Conservation (phyloP, 2,113 vertebrate species). For the Macrotus californicus region DNA sequence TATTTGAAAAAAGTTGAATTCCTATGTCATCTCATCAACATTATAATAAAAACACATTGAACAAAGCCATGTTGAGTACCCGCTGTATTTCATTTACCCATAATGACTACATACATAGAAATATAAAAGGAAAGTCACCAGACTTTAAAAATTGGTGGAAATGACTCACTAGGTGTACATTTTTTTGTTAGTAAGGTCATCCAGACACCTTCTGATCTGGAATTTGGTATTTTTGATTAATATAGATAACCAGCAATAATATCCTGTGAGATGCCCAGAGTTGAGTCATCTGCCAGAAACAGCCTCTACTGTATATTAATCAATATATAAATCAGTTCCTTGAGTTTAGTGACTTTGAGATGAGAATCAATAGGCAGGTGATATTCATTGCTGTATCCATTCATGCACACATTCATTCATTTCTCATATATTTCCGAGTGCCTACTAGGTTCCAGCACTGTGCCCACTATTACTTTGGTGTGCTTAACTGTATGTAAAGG, state of each 20-base stretch:
- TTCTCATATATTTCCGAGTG: background rate
- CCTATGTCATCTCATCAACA: background rate
- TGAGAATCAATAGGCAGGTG: background rate
- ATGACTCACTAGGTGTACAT: background rate
- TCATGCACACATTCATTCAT: background rate
- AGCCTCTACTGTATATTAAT: background rate
- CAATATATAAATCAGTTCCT: background rate
- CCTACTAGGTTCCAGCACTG: background rate
- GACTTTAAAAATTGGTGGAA: background rate
- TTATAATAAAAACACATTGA: background rate
- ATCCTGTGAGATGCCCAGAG: background rate
- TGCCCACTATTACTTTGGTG: background rate
- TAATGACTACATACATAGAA: background rate
- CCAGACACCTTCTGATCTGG: background rate
- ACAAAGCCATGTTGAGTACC: background rate
- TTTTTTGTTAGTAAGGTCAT: background rate
- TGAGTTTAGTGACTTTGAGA: background rate
- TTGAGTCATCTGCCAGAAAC: background rate
- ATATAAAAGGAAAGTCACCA: background rate
- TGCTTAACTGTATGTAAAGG: background rate
- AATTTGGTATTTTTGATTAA: background rate
- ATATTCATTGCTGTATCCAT: fast-evolving
- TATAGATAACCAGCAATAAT: background rate
- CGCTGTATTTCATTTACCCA: background rate
- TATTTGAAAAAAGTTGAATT: background rate